A percentile compares a stretch with the other conserved stretches of the same genome.
These are phyloP conservation scores for Orycteropus afer DNA, from an alignment of 2,113 vertebrate species.

Conservation along the genomic window DNA sequence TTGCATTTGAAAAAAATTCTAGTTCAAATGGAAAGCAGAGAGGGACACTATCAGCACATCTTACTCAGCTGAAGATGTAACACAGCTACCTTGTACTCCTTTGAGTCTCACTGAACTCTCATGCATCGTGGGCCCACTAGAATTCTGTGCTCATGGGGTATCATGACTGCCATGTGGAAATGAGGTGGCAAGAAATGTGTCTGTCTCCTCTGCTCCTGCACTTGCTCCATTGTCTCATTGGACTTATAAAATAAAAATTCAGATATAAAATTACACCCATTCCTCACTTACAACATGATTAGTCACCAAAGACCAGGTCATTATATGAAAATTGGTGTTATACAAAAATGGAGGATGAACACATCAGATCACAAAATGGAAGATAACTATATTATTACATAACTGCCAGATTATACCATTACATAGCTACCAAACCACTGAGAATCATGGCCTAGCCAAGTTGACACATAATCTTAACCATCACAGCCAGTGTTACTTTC, in stretches of 20 bases:
- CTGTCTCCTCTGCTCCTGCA: neutral
- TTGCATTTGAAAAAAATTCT: conserved; percentile 20
- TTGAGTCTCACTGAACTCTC: neutral
- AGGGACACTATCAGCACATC: neutral
- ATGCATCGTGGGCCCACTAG: neutral
- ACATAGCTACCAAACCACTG: too few species aligned
- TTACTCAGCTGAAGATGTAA: neutral
- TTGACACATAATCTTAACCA: too few species aligned
- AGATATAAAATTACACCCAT: neutral
- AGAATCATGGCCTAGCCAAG: too few species aligned
- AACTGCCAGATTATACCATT: too few species aligned
- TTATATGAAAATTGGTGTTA: too few species aligned
- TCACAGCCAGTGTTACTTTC: too few species aligned
- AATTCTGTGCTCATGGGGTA: neutral
- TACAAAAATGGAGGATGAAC: too few species aligned
- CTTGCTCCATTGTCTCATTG: neutral
- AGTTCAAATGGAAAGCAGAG: neutral
- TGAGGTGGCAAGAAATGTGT: neutral
- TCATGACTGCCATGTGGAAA: neutral
- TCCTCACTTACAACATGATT: too few species aligned
- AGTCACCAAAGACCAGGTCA: too few species aligned
- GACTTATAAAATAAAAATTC: neutral
- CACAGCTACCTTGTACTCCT: neutral
- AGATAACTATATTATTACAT: too few species aligned
- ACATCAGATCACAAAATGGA: too few species aligned